Evolutionary conservation across 92 coral and sea anemone genomes (phyloP), one percentile per base, ranked within the genome.

Genomic region (Nematostella vectensis): DNA sequence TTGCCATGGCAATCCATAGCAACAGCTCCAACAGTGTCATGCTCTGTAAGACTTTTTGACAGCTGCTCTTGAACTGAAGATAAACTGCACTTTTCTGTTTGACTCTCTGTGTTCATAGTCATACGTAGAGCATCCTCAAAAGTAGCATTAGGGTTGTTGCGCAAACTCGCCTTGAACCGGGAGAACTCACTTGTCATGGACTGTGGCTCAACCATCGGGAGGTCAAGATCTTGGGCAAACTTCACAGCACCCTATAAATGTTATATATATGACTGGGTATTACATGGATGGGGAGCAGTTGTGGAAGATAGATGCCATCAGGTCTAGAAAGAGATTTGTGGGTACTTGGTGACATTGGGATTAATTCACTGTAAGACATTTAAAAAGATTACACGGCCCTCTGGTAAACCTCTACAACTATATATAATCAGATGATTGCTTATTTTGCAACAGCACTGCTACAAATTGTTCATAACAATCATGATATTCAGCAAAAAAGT

Each of bases 11-110:
- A 15, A 72, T 91, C 98, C 79, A 91, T 82, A 52, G 93, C 98
- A 59, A 91, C 98, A 15, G 88, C 96, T 33, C 98, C 98, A 16
- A 91, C 98, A 31, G 98, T 91, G 68, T 91, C 98, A 45, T 91
- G 83, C 39, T 44, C 58, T 8, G 50, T 36, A 31, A 26, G 31
- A 23, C 37, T 37, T 18, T 30, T 48, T 12, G 25, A 0, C 11
- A 66, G 23, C 11, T 21, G 54, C 18, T 55, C 13, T 26, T 54
- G 27, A 0, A 66, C 27, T 10, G 23, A 18, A 9, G 21, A 24
- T 16, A 11, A 21, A 2, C 20, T 22, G 9, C 47, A 42, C 11
- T 11, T 22, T 13, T 29, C 45, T 22, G 27, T 56, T 0, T 10
- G 28, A 37, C 31, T 11, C 33, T 66, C 72, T 16, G 62, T 66